Percentiles rank a stretch among this genome's conserved stretches.
These are phyloP conservation scores for Drosophila virilis DNA, from an alignment of 1,140 invertebrate species.

Conservation along the genomic window DNA sequence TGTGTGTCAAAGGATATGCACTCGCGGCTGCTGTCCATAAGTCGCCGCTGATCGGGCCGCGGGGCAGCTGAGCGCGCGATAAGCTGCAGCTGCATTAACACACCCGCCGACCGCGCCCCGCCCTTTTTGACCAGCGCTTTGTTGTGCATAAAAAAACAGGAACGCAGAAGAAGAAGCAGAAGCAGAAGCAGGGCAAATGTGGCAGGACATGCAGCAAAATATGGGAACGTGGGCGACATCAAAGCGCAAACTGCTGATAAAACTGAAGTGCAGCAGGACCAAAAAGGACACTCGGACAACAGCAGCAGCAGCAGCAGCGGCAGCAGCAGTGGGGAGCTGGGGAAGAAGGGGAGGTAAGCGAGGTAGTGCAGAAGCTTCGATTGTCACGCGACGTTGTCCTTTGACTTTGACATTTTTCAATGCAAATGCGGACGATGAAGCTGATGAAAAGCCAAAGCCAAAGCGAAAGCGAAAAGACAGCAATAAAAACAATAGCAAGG, in stretches of 20 bases:
- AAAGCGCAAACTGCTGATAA: conserved; percentile 47
- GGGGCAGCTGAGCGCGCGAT: conserved; percentile 51
- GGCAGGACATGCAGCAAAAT: conserved; percentile 13
- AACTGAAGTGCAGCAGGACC: conserved; percentile 46
- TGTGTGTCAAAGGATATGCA: conserved; percentile 42
- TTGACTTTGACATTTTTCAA: conserved; percentile 78
- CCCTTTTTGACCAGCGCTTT: conserved; percentile 34
- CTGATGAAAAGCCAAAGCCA: conserved; percentile 76
- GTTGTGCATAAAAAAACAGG: conserved; percentile 13
- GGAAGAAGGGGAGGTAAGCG: not conserved
- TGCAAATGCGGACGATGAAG: conserved; percentile 62
- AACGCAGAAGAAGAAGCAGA: not conserved
- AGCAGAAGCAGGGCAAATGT: not conserved
- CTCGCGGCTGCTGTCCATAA: conserved; percentile 34
- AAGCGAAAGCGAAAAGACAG: conserved; percentile 55
- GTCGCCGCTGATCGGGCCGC: conserved; percentile 62
- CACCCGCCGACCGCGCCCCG: not conserved
- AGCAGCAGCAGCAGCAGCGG: not conserved
- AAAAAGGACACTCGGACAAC: conserved; percentile 53
- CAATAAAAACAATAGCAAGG: conserved; percentile 55
- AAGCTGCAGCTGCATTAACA: conserved; percentile 71
- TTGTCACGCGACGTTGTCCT: conserved; percentile 49
- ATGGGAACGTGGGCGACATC: conserved; percentile 29
- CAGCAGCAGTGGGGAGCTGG: not conserved
- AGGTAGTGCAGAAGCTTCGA: conserved; percentile 25